These are phyloP conservation scores for Spongilla lacustris DNA, from an alignment of 37 sponge, comb jelly and placozoan species.

Conservation along the genomic window DNA sequence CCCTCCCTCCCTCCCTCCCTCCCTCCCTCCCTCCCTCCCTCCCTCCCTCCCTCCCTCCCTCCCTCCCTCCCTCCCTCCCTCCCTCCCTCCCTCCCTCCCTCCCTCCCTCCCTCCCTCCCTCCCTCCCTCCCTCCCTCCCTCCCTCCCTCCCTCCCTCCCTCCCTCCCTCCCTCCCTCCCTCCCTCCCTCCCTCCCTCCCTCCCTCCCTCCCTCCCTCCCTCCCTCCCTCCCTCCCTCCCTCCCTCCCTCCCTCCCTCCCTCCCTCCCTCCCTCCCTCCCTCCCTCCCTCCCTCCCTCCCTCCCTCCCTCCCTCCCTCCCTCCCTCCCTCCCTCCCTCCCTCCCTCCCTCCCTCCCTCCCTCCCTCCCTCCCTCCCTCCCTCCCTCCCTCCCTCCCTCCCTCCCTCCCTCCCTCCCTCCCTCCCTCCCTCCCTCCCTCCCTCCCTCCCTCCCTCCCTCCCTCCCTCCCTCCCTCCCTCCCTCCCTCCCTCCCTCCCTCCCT, in stretches of 20 bases:
- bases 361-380: no score
- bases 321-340: not conserved
- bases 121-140: not conserved
- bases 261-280: not conserved
- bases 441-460: not conserved
- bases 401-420: no score
- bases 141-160: not conserved
- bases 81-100: slow-evolving; percentile 3
- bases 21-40: slow-evolving; percentile 5
- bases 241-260: not conserved
- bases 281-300: slow-evolving; percentile 5
- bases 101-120: not conserved
- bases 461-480: not conserved
- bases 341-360: not conserved
- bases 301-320: not conserved
- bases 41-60: not conserved
- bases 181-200: not conserved
- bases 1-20: not conserved
- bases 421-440: not conserved
- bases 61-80: slow-evolving; percentile 5
- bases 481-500: slow-evolving; percentile 11
- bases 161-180: not conserved
- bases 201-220: not conserved
- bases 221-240: not conserved
- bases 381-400: no score